Conservation (phyloP, 64 coral and sea anemone genomes). For the Anthopleura sola region DNA sequence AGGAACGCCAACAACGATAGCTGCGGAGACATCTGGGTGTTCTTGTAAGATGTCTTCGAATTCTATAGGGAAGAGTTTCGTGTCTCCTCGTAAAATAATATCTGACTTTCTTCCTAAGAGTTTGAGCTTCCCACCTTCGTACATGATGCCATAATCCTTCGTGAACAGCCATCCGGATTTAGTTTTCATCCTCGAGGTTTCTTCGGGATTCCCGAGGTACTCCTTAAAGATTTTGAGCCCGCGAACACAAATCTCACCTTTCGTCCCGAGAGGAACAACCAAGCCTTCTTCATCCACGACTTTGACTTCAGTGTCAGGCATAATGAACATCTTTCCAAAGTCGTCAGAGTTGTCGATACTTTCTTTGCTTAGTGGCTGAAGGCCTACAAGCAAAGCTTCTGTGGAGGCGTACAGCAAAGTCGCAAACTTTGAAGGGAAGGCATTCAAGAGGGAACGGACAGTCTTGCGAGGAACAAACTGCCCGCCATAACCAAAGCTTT, state of each 20-base stretch:
- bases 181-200: not conserved
- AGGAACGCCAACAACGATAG: constrained; percentile 4
- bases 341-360: not conserved
- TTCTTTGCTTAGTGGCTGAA: not conserved
- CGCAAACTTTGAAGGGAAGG: not conserved
- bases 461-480: constrained; percentile 18
- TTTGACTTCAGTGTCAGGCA: constrained; percentile 17
- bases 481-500: constrained; percentile 16
- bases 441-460: not conserved
- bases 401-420: not conserved
- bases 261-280: not conserved
- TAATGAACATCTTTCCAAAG: constrained; percentile 12
- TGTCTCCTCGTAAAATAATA: not conserved
- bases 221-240: not conserved
- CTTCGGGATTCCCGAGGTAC: constrained; percentile 2
- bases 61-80: not conserved
- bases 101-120: not conserved
- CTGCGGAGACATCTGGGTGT: not conserved
- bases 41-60: not conserved
- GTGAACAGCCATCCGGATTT: not conserved
- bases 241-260: not conserved
- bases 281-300: constrained; percentile 8
- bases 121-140: not conserved
- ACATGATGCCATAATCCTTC: constrained; percentile 17
- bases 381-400: not conserved